These are phyloP conservation scores for Polydrusus pterygomalis DNA, from an alignment of 2,888 invertebrate species.

Conservation along the genomic window DNA sequence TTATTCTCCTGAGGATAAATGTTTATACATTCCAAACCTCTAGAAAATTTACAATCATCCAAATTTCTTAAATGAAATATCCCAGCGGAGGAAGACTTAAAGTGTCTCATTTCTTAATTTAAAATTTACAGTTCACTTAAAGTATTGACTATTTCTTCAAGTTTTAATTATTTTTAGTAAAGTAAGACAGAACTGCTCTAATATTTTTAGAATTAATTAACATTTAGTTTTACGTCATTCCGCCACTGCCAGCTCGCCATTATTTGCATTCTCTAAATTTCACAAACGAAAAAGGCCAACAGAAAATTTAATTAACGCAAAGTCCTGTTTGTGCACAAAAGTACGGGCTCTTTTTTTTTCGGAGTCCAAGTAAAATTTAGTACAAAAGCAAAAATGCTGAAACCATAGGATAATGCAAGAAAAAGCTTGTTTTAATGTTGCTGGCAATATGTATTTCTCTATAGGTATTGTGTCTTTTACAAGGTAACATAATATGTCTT, in stretches of 20 bases:
- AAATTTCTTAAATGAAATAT: too few relatives aligned
- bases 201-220: neutral
- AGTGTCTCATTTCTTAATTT: too few relatives aligned
- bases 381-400: constrained; percentile 6
- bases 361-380: neutral
- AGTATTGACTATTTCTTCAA: too few relatives aligned
- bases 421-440: neutral
- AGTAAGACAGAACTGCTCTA: too few relatives aligned
- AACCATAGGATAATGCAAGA: neutral
- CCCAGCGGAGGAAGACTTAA: too few relatives aligned
- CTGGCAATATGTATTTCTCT: neutral
- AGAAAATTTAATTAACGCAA: constrained; percentile 26
- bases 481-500: too few relatives aligned
- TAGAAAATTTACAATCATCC: too few relatives aligned
- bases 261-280: constrained; percentile 25
- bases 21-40: too few relatives aligned
- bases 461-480: too few relatives aligned
- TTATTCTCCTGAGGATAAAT: too few relatives aligned
- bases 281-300: constrained; percentile 3
- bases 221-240: neutral
- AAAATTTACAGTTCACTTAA: too few relatives aligned
- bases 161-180: too few relatives aligned
- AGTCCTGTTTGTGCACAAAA: constrained; percentile 8
- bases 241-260: constrained; percentile 3
- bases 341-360: neutral